These are phyloP conservation scores for Trilocha varians DNA, from an alignment of 2,888 invertebrate species.

Conservation along the genomic window DNA sequence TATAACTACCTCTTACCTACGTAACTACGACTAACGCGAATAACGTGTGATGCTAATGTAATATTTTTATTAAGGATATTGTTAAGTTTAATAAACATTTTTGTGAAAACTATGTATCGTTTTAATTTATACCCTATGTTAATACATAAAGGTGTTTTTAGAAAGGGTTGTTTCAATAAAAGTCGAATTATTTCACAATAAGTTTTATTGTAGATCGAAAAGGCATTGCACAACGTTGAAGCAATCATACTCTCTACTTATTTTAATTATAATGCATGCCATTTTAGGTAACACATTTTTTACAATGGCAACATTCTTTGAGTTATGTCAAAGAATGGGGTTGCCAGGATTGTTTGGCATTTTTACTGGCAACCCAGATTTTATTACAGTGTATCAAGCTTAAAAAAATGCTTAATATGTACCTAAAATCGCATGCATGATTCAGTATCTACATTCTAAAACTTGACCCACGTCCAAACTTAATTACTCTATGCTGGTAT, in stretches of 20 bases:
- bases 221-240: constrained; percentile 39
- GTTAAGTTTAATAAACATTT: background rate
- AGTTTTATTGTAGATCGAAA: constrained; percentile 41
- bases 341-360: background rate
- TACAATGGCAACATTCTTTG: background rate
- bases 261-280: background rate
- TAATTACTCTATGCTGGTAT: background rate
- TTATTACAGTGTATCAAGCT: no score
- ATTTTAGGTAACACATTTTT: background rate
- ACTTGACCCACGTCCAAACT: no score
- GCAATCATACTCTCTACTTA: constrained; percentile 31
- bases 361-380: no score
- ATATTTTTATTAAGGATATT: background rate
- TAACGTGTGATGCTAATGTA: no score
- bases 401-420: background rate
- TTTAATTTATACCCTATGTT: background rate
- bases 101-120: background rate
- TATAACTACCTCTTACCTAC: no score
- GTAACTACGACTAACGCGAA: no score
- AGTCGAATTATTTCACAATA: constrained; percentile 12
- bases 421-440: background rate
- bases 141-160: no score
- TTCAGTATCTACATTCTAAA: background rate
- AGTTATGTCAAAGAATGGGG: background rate
- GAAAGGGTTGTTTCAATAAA: background rate